Base-by-base conservation (phyloP, 2,888 invertebrate species). In the Slavum lentiscoides region DNA sequence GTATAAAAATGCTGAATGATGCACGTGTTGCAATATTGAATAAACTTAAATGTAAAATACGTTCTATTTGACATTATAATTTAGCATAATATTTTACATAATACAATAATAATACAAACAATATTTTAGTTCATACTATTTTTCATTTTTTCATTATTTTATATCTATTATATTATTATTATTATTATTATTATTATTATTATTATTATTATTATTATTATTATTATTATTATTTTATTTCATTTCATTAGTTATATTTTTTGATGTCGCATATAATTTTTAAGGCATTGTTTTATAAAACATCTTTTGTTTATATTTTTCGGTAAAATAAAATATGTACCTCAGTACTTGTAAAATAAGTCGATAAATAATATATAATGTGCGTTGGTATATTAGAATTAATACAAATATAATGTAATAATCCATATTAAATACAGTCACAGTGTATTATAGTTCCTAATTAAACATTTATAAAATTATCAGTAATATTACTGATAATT, bases 1-100 rank as follows among this genome's bases (percentile, higher is more conserved):
- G 67, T 43, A 58, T 58, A 75, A 75, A 72, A 75, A 75, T 75
- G 3, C 58, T 67, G 23, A 67, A 58, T 75, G 74, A 75, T 67
- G 4, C 13, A 59, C 7, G 66, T 75, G 53, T 75, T 67, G 39
- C 58, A 67, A 75, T 59, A 9, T 43, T 21, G 43, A 75, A 75
- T 66, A 75, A 67, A 58, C n/a, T 43, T 30, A n/a, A 39, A 59
- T 59, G 21, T 39, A 58, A 72, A 58, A 58, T 53, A 37, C 58
- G 15, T 67, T 67, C 30, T 43, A 67, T 58, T 67, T 67, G 9
- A 75, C 4, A 21, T 66, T 66, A 37, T 30, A 17, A 49, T 39
- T 64, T 39, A 58, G 53, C 74, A n/a, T 74, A 53, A n/a, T 59
- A 59, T 19, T 58, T 75, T 67, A 75, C 75, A 55, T 75, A 74